Evolutionary conservation across 2,888 invertebrate genomes (phyloP).

Genomic region (Ennomos fuscantarius): DNA sequence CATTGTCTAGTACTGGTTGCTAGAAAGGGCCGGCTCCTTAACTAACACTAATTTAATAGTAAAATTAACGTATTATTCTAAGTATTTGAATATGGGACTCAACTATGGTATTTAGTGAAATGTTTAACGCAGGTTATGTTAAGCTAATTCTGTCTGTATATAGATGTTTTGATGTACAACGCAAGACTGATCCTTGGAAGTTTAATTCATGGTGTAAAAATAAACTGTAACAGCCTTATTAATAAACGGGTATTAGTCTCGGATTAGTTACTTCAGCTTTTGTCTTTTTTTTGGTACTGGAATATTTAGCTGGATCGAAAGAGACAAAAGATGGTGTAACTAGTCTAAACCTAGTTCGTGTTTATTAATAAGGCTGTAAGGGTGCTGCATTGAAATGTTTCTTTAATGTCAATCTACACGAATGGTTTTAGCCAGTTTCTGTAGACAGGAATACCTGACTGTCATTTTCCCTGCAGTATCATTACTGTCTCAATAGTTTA

Average conservation of each 20-base stretch:
- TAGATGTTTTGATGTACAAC: slow-evolving; percentile 62
- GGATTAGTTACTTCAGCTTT: too few relatives aligned
- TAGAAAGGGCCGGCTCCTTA: slow-evolving; percentile 76
- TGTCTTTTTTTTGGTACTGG: too few relatives aligned
- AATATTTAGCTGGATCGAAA: too few relatives aligned
- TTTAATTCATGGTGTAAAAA: slow-evolving; percentile 33
- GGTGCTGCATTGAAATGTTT: neutral
- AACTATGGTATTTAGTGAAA: slow-evolving; percentile 81
- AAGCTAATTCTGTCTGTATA: slow-evolving; percentile 72
- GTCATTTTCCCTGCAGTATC: too few relatives aligned
- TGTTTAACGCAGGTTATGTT: slow-evolving; percentile 60
- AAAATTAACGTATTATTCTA: slow-evolving; percentile 69
- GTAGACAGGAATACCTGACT: too few relatives aligned
- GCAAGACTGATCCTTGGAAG: slow-evolving; percentile 77
- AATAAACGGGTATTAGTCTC: too few relatives aligned
- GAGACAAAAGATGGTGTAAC: too few relatives aligned
- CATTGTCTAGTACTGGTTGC: slow-evolving; percentile 70
- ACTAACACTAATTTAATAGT: slow-evolving; percentile 65
- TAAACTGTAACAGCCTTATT: too few relatives aligned
- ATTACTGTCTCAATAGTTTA: too few relatives aligned
- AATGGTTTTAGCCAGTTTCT: neutral
- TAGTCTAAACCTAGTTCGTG: too few relatives aligned
- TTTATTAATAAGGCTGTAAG: too few relatives aligned
- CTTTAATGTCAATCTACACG: too few relatives aligned
- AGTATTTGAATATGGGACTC: slow-evolving; percentile 81